phyloP scores from a whole-genome alignment of 2,888 invertebrate genomes.

The Gonocerus acuteangulatus region DNA sequence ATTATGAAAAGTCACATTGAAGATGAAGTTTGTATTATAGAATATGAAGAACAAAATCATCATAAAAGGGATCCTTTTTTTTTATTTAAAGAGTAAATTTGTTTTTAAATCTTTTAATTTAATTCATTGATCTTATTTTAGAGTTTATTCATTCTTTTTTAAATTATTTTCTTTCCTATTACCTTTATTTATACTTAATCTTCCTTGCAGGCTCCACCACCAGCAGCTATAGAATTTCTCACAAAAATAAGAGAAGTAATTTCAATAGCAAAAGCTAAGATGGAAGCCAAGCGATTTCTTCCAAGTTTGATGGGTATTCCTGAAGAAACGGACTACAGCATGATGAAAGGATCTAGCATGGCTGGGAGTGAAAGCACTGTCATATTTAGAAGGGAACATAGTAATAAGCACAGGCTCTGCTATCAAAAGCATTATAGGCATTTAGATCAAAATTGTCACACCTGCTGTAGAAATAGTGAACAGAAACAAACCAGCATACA shows the following conservation, averaged over 20 bases:
- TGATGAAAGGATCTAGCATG: slow-evolving; percentile 18
- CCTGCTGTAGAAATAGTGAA: slow-evolving; percentile 49
- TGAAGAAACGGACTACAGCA: slow-evolving; percentile 56
- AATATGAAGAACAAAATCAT: no score
- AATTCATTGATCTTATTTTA: no score
- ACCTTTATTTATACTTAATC: no score
- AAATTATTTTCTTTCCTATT: no score
- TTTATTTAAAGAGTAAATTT: no score
- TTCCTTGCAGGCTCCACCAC: slow-evolving; percentile 72
- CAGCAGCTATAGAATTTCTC: slow-evolving; percentile 81
- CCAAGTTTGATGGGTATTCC: slow-evolving; percentile 73
- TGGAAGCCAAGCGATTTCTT: slow-evolving; percentile 69
- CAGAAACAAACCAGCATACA: slow-evolving; percentile 67
- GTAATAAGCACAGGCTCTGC: neutral
- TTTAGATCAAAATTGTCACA: slow-evolving; percentile 27
- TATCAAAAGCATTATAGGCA: neutral
- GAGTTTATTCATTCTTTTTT: no score
- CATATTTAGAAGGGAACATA: slow-evolving; percentile 14
- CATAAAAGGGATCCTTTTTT: no score
- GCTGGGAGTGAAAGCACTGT: slow-evolving; percentile 23
- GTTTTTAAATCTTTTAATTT: no score
- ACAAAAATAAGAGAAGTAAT: slow-evolving; percentile 85
- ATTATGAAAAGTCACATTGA: no score
- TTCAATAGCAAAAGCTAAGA: slow-evolving; percentile 79
- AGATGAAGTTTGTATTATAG: no score